A percentile compares a stretch with the other conserved stretches of the same genome.
Conservation (phyloP, 2,113 vertebrate species). For the Buteo buteo region DNA sequence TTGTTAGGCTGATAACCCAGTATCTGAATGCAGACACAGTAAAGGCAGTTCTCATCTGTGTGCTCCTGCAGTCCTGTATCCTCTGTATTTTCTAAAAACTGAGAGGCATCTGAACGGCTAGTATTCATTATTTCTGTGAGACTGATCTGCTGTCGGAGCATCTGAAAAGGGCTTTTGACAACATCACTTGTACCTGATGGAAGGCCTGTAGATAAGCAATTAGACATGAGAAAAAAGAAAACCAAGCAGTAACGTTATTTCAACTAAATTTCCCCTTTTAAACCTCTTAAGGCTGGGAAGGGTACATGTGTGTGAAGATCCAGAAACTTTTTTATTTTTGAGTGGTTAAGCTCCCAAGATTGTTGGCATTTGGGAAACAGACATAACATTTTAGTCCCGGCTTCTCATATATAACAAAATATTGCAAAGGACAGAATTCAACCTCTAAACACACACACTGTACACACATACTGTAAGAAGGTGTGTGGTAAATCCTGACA, state of each 20-base stretch:
- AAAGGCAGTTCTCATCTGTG: conserved; percentile 94
- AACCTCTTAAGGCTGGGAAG: not conserved
- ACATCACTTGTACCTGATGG: conserved; percentile 69
- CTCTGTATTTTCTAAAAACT: conserved; percentile 83
- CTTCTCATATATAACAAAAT: not conserved
- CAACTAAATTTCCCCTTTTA: not conserved
- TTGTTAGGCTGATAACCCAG: conserved; percentile 85
- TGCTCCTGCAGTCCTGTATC: conserved; percentile 96
- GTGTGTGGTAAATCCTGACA: not conserved
- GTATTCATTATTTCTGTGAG: conserved; percentile 95
- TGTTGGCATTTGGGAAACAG: not conserved
- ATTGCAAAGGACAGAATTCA: not conserved
- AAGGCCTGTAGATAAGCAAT: conserved; percentile 61
- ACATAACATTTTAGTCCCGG: not conserved
- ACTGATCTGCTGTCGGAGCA: conserved; percentile 92
- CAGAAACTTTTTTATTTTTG: not conserved
- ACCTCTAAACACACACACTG: not conserved
- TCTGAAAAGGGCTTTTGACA: conserved; percentile 80
- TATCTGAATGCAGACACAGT: conserved; percentile 89
- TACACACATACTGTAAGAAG: not conserved
- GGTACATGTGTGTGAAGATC: not conserved
- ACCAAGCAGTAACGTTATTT: not conserved
- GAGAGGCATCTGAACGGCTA: conserved; percentile 83
- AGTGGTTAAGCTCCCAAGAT: not conserved
- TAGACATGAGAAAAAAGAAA: not conserved